phyloP scores from a whole-genome alignment of 2,113 vertebrate genomes.

The Seriola dumerili region DNA sequence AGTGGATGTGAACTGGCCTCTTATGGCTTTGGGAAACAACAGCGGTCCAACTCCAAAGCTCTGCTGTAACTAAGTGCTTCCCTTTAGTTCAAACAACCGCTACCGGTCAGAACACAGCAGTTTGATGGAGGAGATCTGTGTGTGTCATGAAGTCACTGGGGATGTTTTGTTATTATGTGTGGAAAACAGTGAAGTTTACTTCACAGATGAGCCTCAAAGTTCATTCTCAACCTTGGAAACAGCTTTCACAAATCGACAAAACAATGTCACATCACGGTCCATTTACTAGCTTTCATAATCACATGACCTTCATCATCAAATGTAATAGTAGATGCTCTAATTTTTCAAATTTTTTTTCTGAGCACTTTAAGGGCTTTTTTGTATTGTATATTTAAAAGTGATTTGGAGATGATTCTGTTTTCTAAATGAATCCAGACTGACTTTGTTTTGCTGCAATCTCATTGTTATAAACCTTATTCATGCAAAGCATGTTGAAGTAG shows the following conservation, averaged over 20 bases:
- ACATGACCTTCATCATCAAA: not conserved
- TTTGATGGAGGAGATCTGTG: not conserved
- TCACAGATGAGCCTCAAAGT: not conserved
- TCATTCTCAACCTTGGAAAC: not conserved
- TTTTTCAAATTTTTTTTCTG: not conserved
- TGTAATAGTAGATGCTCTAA: not conserved
- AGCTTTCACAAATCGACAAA: not conserved
- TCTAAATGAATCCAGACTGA: not conserved
- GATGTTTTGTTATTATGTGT: not conserved
- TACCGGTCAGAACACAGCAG: conserved; percentile 26
- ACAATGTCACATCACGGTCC: not conserved
- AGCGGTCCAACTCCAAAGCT: conserved; percentile 68
- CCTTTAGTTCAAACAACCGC: conserved; percentile 66
- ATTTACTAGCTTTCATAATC: not conserved
- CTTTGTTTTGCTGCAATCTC: not conserved
- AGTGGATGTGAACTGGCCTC: conserved; percentile 68
- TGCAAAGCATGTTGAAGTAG: not conserved
- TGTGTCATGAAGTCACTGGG: not conserved
- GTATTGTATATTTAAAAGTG: not conserved
- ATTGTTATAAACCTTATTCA: not conserved
- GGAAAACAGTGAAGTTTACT: not conserved
- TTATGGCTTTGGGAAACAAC: conserved; percentile 79
- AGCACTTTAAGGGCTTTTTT: too few relatives aligned
- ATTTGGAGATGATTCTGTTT: not conserved
- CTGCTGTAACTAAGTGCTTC: conserved; percentile 69